Evolutionary conservation across 1,140 invertebrate species (phyloP), one percentile per base, ranked within the genome.

Genomic region (Drosophila athabasca): DNA sequence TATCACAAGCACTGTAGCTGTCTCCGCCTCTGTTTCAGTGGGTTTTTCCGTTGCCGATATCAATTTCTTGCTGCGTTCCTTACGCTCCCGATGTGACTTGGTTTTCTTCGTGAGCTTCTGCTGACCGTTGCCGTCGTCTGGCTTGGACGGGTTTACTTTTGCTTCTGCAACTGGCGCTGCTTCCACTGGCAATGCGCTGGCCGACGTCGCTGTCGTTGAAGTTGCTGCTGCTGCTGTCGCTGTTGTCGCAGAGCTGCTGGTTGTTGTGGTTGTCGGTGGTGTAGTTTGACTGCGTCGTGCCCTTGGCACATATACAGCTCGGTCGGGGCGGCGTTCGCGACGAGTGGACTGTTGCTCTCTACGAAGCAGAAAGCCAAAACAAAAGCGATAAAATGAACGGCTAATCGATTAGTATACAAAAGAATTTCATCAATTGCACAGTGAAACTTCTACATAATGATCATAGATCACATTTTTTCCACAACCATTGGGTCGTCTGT

Each of bases 251-350:
- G 65, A 17, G 54, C 11, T 15, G 54, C 13, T 65, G 62, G n/a
- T 76, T 48, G 84, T 90, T 69, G 91, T 65, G 62, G n/a, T 76
- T 48, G 84, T 90, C 71, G 91, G 90, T 60, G 82, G 87, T 39
- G 90, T 92, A 67, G 93, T 93, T 43, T 92, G 87, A 71, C 93
- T 92, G 54, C 96, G 93, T 62, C 95, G 92, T 65, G 95, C 95
- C 79, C 94, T 93, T 64, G 96, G 96, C 19, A 96, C 95, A 92
- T 96, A 96, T 39, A 96, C 94, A 6, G 95, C 95, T 5, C 95
- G 93, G 91, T 96, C 96, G 57, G 96, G 96, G 77, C 95, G 93
- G 59, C 94, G 93, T 64, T 94, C 92, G 48, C 93, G 92, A 59
- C 90, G 67, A 43, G 74, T 75, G 6, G 58, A 22, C 62, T 83